Base-by-base conservation (phyloP, 2,888 invertebrate species). In the Thereva nobilitata region DNA sequence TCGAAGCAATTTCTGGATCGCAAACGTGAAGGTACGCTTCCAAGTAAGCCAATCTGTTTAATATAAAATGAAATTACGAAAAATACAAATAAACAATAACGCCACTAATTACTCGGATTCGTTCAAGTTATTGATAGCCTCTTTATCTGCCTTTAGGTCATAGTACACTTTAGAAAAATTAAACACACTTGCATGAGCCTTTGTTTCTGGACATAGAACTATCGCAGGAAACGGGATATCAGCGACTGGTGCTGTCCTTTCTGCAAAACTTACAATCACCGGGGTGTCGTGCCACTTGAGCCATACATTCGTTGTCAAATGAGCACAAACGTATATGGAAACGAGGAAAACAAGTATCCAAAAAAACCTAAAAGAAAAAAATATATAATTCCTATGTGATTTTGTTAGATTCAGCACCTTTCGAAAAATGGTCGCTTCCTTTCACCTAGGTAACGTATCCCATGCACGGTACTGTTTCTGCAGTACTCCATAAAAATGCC, bases 221-320 rank as follows among this genome's bases (percentile, higher is more conserved):
- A 87, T 85, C 0, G 87, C 85, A 9, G 87, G 87, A 73, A 87
- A 88, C 1, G 87, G 87, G 71, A 87, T 86, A 80, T 86, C 78
- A 77, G 79, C 79, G 0, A 81, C 79, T 12, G 81, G 80, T 5
- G 89, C 90, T 0, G 89, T 86, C 67, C 86, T 88, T 76, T 89
- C 88, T 1, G 89, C 89, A 74, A 90, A 90, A 74, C 88, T 89
- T 9, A 90, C 89, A 72, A 90, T 88, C 0, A 90, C 89, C 0
- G 89, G 89, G 73, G 86, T 87, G 70, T 85, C 84, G 68, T 86
- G 84, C 89, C 89, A 90, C 77, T 89, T 89, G 71, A 84, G 82
- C 84, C 86, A 89, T 4, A 88, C 85, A 75, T 87, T 85, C 67
- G 83, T 80, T 47, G 88, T 89, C 5, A 87, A 79, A 45, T 82